Evolutionary conservation across 64 coral and sea anemone genomes (phyloP).

Genomic region (Stichodactyla helianthus): DNA sequence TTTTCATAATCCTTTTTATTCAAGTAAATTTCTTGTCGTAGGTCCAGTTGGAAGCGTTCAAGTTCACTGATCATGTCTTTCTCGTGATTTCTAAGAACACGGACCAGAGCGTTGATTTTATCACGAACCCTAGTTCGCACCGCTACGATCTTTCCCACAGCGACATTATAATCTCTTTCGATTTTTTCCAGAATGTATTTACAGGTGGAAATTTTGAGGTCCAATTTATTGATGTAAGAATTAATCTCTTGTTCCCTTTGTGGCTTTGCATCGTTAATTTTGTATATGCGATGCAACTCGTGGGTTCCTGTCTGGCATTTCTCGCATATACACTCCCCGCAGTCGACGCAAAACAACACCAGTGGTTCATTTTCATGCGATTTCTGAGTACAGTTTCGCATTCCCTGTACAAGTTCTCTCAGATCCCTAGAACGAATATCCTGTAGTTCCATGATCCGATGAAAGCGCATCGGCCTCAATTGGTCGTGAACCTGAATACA

Average conservation of each 20-base stretch:
- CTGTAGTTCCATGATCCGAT: slow-evolving; percentile 40
- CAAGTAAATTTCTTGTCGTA: slow-evolving; percentile 38
- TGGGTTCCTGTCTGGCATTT: slow-evolving; percentile 39
- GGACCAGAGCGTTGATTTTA: slow-evolving; percentile 25
- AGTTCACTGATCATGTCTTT: slow-evolving; percentile 49
- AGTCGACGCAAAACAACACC: slow-evolving; percentile 59
- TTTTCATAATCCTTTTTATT: slow-evolving; percentile 58
- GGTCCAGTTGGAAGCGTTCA: slow-evolving; percentile 61
- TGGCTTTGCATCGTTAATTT: slow-evolving; percentile 31
- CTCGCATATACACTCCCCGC: slow-evolving; percentile 44
- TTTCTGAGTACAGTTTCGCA: slow-evolving; percentile 47
- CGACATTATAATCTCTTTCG: slow-evolving; percentile 43
- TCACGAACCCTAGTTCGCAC: slow-evolving; percentile 35
- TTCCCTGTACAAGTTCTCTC: slow-evolving; percentile 43
- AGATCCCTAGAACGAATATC: slow-evolving; percentile 59
- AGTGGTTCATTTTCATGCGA: slow-evolving; percentile 57
- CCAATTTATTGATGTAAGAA: slow-evolving; percentile 25
- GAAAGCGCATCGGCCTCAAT: slow-evolving; percentile 62
- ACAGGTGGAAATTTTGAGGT: slow-evolving; percentile 29
- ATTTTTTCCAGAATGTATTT: slow-evolving; percentile 20
- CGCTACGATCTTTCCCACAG: slow-evolving; percentile 32
- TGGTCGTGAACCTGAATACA: slow-evolving; percentile 64
- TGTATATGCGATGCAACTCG: slow-evolving; percentile 15
- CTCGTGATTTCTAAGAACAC: slow-evolving; percentile 52
- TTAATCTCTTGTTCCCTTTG: slow-evolving; percentile 32